Conservation (phyloP, 2,797 vertebrate genomes). For the Lithobates sylvaticus region DNA sequence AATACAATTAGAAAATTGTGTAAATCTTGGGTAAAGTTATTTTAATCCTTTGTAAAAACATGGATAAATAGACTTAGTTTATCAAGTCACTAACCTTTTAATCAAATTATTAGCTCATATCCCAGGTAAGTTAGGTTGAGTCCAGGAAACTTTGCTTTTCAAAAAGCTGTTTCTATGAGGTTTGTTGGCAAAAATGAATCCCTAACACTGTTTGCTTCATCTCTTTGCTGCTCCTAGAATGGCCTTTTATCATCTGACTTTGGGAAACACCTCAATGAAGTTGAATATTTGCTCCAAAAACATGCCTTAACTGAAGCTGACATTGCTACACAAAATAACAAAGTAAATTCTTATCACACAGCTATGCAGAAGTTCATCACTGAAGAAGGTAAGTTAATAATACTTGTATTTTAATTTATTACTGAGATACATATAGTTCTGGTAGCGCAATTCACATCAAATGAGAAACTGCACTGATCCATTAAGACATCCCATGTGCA, state of each 20-base stretch:
- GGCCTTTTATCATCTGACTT: slow-evolving; percentile 87
- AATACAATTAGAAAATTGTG: no score
- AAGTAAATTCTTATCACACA: slow-evolving; percentile 81
- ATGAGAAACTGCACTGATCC: no score
- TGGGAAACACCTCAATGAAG: slow-evolving; percentile 95
- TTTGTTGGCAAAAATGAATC: neutral
- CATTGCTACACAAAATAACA: slow-evolving; percentile 89
- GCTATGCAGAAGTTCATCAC: slow-evolving; percentile 88
- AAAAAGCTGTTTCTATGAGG: neutral
- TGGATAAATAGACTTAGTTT: no score
- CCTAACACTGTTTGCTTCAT: neutral
- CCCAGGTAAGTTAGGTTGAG: no score
- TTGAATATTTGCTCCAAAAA: slow-evolving; percentile 93
- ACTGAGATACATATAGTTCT: no score
- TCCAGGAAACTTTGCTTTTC: no score
- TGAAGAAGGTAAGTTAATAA: slow-evolving; percentile 78
- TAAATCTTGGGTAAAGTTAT: no score
- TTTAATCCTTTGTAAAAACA: no score
- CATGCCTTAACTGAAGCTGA: slow-evolving; percentile 91
- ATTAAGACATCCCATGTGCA: no score
- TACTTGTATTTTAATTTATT: neutral
- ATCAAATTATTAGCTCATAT: no score
- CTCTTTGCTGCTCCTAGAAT: slow-evolving; percentile 72
- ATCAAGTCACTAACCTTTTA: no score
- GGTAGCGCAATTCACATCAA: no score